Conservation (phyloP, 2,888 invertebrate genomes). For the Amphimallon solstitiale region DNA sequence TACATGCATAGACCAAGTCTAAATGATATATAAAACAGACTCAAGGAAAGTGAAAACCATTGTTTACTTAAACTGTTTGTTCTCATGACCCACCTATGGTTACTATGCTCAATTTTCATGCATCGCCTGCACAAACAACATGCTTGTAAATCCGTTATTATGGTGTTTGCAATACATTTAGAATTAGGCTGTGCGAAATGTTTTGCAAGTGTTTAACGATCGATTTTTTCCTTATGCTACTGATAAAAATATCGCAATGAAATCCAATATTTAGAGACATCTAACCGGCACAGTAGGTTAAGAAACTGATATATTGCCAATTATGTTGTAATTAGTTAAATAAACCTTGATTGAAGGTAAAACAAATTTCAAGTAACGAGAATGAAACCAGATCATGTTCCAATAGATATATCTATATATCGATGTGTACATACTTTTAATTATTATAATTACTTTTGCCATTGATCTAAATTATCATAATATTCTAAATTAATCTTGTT, state of each 20-base stretch:
- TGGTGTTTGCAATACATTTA: constrained; percentile 10
- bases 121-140: constrained; percentile 50
- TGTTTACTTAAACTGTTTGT: constrained; percentile 56
- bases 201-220: too few relatives aligned
- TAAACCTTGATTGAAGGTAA: constrained; percentile 28
- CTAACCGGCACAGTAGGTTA: constrained; percentile 2
- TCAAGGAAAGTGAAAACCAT: constrained; percentile 63
- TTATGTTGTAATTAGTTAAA: constrained; percentile 5
- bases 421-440: background rate
- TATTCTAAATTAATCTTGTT: background rate
- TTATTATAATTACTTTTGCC: constrained; percentile 14
- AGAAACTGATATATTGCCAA: constrained; percentile 15
- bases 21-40: constrained; percentile 58
- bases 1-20: constrained; percentile 42
- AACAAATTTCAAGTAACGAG: constrained; percentile 7
- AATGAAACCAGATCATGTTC: background rate
- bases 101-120: constrained; percentile 52
- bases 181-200: constrained; percentile 1
- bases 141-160: constrained; percentile 25
- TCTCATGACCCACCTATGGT: constrained; percentile 50
- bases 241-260: constrained; percentile 3
- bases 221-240: background rate
- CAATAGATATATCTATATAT: too few relatives aligned
- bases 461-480: constrained; percentile 17
- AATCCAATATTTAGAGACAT: background rate